Evolutionary conservation across 2,888 invertebrate species (phyloP), one percentile per base, ranked within the genome.

Genomic region (Fragum whitleyi): DNA sequence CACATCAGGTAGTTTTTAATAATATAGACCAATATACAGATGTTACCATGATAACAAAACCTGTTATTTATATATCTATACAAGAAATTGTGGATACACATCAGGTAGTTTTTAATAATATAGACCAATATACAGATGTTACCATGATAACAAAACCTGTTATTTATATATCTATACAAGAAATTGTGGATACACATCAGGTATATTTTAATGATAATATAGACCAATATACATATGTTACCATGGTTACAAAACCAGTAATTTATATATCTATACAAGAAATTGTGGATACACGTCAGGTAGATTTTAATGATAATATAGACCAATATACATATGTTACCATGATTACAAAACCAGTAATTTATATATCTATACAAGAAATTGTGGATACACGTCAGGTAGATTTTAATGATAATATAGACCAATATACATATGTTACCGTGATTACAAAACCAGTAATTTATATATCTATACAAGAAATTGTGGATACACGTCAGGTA

Each of bases 261-360:
- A 96, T 97, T 85, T 96, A 96, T 90, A 96, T 97, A 79, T 96
- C 96, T 55, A 95, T 96, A 29, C 96, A 96, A 94, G 96, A 97
- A 95, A 96, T 97, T 69, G 96, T 96, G 70, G 96, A 96, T 85
- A 96, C 96, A 0, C 96, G 97, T 91, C 92, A n/a, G n/a, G n/a
- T n/a, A n/a, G n/a, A n/a, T n/a, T n/a, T n/a, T n/a, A 53, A 16
- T 11, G 6, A 53, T 90, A 95, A 95, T 68, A 96, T 97, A 47
- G 96, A 97, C 90, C 96, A 96, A 91, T 97, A 96, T 92, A 96
- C 96, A 0, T 97, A 97, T 91, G 96, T 96, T 0, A 96, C 96
- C 6, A 94, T 96, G 65, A 95, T 97, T 71, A 95, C 96, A 79
- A 96, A 96, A 91, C 97, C 97, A 0, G 90, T 92, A 72, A 96